These are phyloP conservation scores for Mionectes macconnelli DNA, from an alignment of 2,113 vertebrate genomes.

Conservation along the genomic window DNA sequence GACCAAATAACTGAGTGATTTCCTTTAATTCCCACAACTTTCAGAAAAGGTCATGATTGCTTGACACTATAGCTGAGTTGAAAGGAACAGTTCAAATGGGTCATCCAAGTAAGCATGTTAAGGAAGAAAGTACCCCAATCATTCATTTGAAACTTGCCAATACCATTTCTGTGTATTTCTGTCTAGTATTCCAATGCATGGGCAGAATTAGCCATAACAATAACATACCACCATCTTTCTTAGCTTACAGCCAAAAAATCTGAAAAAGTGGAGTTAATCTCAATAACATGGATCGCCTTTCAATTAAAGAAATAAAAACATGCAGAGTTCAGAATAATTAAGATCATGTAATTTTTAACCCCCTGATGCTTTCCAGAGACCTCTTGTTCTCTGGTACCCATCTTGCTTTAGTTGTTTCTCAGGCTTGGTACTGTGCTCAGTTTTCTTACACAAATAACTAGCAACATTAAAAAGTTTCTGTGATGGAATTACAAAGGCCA, in stretches of 20 bases:
- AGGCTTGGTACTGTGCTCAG: background rate
- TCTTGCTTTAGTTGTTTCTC: background rate
- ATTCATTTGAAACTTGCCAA: background rate
- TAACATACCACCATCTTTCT: background rate
- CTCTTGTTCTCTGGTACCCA: background rate
- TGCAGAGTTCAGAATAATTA: slow-evolving; percentile 10
- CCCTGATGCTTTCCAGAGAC: background rate
- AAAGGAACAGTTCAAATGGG: background rate
- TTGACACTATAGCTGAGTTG: background rate
- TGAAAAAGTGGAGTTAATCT: background rate
- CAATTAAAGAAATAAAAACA: slow-evolving; percentile 49
- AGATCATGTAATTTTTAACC: background rate
- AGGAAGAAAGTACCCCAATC: background rate
- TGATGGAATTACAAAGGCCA: background rate
- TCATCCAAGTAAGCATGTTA: background rate
- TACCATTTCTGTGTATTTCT: background rate
- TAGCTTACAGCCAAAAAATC: background rate
- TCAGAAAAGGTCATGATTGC: background rate
- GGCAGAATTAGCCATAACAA: slow-evolving; percentile 55
- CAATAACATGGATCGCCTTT: background rate
- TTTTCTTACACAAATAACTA: background rate
- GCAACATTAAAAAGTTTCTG: background rate
- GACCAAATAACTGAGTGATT: background rate
- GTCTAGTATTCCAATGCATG: background rate
- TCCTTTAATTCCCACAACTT: background rate